Evolutionary conservation across 2,113 vertebrate species (phyloP).

Genomic region (Montifringilla adamsi): DNA sequence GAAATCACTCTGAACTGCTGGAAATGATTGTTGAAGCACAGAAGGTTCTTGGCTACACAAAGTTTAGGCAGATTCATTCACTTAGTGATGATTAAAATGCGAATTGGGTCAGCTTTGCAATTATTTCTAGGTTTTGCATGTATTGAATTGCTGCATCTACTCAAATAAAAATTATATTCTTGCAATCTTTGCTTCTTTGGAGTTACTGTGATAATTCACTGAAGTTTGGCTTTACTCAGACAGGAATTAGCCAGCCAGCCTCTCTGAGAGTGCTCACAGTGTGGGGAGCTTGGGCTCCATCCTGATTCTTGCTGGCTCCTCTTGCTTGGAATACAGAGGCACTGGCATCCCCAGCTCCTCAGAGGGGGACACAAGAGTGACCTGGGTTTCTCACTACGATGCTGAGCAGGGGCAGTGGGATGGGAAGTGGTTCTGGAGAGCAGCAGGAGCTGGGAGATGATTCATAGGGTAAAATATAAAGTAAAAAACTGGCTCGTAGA

Average conservation of each 20-base stretch:
- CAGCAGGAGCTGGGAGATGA: background rate
- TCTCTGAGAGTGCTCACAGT: background rate
- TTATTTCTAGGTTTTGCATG: background rate
- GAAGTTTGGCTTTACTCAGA: background rate
- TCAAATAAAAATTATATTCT: constrained; percentile 59
- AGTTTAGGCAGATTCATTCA: background rate
- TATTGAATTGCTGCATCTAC: background rate
- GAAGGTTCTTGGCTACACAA: background rate
- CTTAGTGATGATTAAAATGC: background rate
- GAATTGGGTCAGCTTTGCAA: background rate
- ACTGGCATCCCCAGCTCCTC: background rate
- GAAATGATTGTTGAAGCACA: background rate
- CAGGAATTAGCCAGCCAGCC: background rate
- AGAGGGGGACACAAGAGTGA: fast-evolving
- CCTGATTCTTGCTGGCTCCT: background rate
- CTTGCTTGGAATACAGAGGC: background rate
- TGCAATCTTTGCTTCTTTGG: background rate
- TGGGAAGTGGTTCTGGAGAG: background rate
- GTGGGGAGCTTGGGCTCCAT: background rate
- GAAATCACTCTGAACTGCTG: background rate
- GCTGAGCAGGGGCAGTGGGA: background rate
- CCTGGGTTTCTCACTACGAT: fast-evolving
- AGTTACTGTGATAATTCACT: background rate
- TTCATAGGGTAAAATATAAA: background rate
- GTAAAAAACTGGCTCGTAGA: background rate